These are phyloP conservation scores for Caenorhabditis becei DNA, from an alignment of 2,888 invertebrate genomes.

Conservation along the genomic window DNA sequence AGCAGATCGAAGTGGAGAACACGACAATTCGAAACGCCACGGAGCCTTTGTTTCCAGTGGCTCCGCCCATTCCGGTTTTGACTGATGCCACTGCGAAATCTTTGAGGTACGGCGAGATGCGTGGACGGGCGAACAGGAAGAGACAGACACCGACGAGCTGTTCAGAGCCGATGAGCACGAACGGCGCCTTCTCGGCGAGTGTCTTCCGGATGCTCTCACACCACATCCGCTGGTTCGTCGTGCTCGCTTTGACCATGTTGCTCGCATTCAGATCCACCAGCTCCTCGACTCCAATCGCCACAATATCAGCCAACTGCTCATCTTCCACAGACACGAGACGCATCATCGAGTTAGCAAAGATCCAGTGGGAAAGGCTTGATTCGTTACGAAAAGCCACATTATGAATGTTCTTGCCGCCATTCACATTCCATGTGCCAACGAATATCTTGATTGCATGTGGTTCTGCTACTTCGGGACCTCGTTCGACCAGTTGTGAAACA, in stretches of 20 bases:
- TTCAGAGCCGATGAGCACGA: slow-evolving; percentile 72
- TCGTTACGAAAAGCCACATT: slow-evolving; percentile 87
- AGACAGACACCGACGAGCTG: slow-evolving; percentile 91
- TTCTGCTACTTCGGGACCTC: slow-evolving; percentile 71
- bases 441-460: slow-evolving; percentile 69
- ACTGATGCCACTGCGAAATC: slow-evolving; percentile 84
- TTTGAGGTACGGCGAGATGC: slow-evolving; percentile 90
- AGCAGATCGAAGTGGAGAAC: slow-evolving; percentile 95
- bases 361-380: slow-evolving; percentile 83
- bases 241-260: slow-evolving; percentile 96
- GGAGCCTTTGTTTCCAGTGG: slow-evolving; percentile 91
- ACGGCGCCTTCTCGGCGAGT: slow-evolving; percentile 71
- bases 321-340: slow-evolving; percentile 66
- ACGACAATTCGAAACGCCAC: slow-evolving; percentile 86
- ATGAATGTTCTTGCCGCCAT: slow-evolving; percentile 98
- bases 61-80: slow-evolving; percentile 97
- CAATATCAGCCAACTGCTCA: slow-evolving; percentile 88
- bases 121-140: slow-evolving; percentile 93
- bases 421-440: slow-evolving; percentile 95
- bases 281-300: slow-evolving; percentile 98
- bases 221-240: slow-evolving; percentile 95
- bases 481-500: slow-evolving; percentile 74
- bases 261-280: slow-evolving; percentile 98
- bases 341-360: slow-evolving; percentile 74
- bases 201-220: slow-evolving; percentile 92